Conservation (phyloP, 2,888 invertebrate species). For the Drosophila eohydei region DNA sequence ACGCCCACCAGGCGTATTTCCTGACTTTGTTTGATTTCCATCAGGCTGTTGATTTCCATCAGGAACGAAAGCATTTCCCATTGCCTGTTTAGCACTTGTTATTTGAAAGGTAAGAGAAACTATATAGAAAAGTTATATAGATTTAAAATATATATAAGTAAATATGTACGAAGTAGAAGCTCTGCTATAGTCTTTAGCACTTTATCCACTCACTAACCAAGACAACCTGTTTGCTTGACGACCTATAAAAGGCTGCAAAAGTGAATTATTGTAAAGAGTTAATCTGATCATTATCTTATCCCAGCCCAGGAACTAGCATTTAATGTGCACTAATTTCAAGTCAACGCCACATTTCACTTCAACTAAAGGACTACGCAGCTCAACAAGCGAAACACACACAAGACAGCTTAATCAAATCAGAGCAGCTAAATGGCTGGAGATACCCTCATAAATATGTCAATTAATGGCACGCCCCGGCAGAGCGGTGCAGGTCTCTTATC, state of each 20-base stretch:
- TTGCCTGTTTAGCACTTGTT: too few relatives aligned
- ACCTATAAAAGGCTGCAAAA: not conserved
- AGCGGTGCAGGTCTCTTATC: constrained; percentile 61
- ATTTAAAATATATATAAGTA: too few relatives aligned
- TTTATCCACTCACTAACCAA: too few relatives aligned
- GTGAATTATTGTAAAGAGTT: not conserved
- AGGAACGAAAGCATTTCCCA: too few relatives aligned
- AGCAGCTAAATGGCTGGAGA: constrained; percentile 51
- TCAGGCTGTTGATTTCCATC: too few relatives aligned
- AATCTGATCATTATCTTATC: not conserved
- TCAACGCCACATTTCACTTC: not conserved
- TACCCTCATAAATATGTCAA: constrained; percentile 82
- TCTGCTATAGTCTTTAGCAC: too few relatives aligned
- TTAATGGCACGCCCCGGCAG: constrained; percentile 62
- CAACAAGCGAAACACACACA: constrained; percentile 22
- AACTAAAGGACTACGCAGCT: not conserved
- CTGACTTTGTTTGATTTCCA: too few relatives aligned
- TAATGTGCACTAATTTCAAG: constrained; percentile 1
- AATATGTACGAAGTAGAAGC: too few relatives aligned
- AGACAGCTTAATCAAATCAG: constrained; percentile 72
- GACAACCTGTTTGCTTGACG: too few relatives aligned
- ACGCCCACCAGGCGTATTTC: too few relatives aligned
- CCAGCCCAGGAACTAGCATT: not conserved
- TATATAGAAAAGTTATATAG: too few relatives aligned
- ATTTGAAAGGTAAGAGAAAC: too few relatives aligned